phyloP scores from a whole-genome alignment of 2,113 vertebrate genomes.

The Boleophthalmus pectinirostris region DNA sequence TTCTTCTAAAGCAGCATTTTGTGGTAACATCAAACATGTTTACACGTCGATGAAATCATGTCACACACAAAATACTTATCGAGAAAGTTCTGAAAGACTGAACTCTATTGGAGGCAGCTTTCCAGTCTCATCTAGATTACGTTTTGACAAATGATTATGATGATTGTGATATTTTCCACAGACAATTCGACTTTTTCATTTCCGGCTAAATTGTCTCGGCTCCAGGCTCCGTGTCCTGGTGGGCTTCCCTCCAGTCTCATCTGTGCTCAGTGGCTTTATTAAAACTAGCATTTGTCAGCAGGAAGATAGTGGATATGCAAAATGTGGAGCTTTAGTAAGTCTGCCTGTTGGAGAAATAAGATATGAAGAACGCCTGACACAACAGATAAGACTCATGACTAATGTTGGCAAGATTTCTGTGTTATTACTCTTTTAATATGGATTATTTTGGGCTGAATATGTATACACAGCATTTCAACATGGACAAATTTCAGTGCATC shows the following conservation, averaged over 20 bases:
- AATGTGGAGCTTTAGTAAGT: constrained; percentile 82
- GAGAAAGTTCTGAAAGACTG: constrained; percentile 46
- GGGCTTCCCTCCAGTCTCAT: constrained; percentile 44
- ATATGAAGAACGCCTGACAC: constrained; percentile 81
- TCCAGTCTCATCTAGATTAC: constrained; percentile 61
- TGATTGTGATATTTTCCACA: constrained; percentile 70
- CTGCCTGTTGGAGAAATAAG: constrained; percentile 72
- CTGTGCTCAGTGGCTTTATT: constrained; percentile 77
- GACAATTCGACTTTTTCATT: constrained; percentile 85
- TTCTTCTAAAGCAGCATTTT: neutral
- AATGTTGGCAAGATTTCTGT: constrained; percentile 72
- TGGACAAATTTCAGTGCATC: neutral
- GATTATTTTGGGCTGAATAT: constrained; percentile 23
- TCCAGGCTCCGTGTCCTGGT: constrained; percentile 56
- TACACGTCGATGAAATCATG: neutral
- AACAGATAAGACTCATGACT: constrained; percentile 87
- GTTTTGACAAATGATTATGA: constrained; percentile 78
- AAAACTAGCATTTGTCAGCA: constrained; percentile 83
- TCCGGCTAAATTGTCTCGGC: constrained; percentile 76
- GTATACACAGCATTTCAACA: constrained; percentile 9
- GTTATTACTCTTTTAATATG: constrained; percentile 65
- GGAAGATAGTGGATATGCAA: constrained; percentile 90
- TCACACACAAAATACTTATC: constrained; percentile 22
- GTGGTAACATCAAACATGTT: neutral
- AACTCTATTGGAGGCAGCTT: constrained; percentile 28